A percentile compares a stretch with the other conserved stretches of the same genome.
Conservation (phyloP, 2,888 invertebrate genomes). For the Hyposoter dolosus region DNA sequence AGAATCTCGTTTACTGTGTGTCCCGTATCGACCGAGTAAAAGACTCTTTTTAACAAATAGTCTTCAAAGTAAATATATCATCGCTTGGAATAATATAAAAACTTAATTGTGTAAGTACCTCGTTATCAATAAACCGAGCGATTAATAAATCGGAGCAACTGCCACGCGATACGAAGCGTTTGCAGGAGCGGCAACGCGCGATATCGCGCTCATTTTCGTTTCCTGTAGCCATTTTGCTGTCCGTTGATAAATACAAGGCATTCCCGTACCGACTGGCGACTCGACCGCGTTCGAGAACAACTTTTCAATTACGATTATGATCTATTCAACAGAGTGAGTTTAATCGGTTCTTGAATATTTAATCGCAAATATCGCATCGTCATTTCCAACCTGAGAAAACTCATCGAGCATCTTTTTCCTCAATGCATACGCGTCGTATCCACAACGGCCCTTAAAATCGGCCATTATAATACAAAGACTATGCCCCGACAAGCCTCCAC, state of each 20-base stretch:
- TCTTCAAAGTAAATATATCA: constrained; percentile 28
- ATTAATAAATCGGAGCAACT: neutral
- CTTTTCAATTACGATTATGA: constrained; percentile 68
- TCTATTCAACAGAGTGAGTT: constrained; percentile 33
- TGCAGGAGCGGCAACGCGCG: neutral
- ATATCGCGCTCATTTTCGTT: constrained; percentile 53
- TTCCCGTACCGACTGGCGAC: constrained; percentile 84
- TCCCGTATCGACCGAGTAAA: constrained; percentile 82
- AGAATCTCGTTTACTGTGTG: constrained; percentile 70
- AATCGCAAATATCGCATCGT: neutral
- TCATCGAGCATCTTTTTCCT: constrained; percentile 12
- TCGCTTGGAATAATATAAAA: constrained; percentile 14
- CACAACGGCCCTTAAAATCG: constrained; percentile 26
- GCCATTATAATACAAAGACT: constrained; percentile 47
- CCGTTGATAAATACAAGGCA: constrained; percentile 84
- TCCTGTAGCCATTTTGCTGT: constrained; percentile 84
- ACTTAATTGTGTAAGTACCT: constrained; percentile 42
- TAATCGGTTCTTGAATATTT: constrained; percentile 15
- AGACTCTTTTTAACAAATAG: constrained; percentile 69
- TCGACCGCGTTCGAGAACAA: constrained; percentile 71
- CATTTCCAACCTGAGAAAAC: neutral
- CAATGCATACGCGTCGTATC: constrained; percentile 5
- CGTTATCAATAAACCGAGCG: neutral
- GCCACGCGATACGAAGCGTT: neutral
- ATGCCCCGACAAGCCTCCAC: constrained; percentile 22